Evolutionary conservation across 2,797 vertebrate species (phyloP).

Genomic region (Odontamblyopus lacepedii): DNA sequence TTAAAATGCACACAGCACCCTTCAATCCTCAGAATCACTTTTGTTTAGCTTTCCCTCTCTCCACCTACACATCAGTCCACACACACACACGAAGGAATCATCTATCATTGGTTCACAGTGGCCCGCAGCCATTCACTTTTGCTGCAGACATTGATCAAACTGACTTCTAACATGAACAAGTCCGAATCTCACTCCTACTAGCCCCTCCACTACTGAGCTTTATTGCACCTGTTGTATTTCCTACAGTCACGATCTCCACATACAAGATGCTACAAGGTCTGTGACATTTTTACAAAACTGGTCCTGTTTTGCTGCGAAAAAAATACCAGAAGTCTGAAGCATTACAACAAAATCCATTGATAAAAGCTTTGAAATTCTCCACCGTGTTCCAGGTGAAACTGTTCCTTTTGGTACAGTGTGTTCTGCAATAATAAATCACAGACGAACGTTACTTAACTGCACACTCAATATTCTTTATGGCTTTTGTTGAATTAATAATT

Average conservation of each 20-base stretch:
- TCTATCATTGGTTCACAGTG: slow-evolving; percentile 78
- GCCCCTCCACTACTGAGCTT: slow-evolving; percentile 55
- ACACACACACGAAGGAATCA: slow-evolving; percentile 71
- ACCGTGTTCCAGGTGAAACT: background rate
- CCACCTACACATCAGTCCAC: slow-evolving; percentile 74
- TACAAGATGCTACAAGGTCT: slow-evolving; percentile 27
- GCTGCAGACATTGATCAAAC: slow-evolving; percentile 84
- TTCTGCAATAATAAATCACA: slow-evolving; percentile 15
- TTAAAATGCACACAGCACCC: slow-evolving; percentile 26
- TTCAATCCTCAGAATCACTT: slow-evolving; percentile 53
- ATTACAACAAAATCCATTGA: slow-evolving; percentile 18
- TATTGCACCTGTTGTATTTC: slow-evolving; percentile 36
- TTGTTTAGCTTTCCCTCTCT: slow-evolving; percentile 58
- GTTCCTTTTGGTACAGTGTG: slow-evolving; percentile 17
- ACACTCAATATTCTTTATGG: slow-evolving; percentile 22
- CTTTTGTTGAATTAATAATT: slow-evolving; percentile 31
- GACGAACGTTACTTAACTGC: slow-evolving; percentile 11
- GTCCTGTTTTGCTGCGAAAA: slow-evolving; percentile 21
- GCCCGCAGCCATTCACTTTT: slow-evolving; percentile 77
- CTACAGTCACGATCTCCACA: slow-evolving; percentile 26
- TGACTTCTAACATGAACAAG: slow-evolving; percentile 82
- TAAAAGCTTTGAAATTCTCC: background rate
- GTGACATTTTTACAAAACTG: slow-evolving; percentile 41
- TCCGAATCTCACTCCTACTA: slow-evolving; percentile 76
- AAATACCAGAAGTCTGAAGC: slow-evolving; percentile 18